A percentile compares a stretch with the other conserved stretches of the same genome.
Evolutionary conservation across 2,797 vertebrate genomes (phyloP).

Genomic region (Coendou prehensilis): DNA sequence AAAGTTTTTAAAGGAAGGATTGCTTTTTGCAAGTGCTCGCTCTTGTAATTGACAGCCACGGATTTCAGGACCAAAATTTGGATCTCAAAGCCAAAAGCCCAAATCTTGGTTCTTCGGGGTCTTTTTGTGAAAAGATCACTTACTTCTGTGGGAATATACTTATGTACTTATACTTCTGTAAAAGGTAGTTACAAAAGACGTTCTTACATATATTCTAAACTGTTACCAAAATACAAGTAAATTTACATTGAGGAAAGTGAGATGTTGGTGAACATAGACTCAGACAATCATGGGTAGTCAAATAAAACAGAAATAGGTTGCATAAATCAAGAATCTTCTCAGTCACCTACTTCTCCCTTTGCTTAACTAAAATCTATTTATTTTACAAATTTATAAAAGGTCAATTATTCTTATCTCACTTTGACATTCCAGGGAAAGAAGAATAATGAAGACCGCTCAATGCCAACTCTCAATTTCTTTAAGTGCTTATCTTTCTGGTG

Average conservation of each 20-base stretch:
- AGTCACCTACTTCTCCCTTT: neutral
- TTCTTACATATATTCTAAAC: neutral
- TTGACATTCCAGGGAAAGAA: constrained; percentile 20
- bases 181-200: neutral
- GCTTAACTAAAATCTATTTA: constrained; percentile 8
- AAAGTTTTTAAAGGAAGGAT: neutral
- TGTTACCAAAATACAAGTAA: neutral
- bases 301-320: neutral
- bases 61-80: neutral
- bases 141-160: neutral
- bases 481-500: neutral
- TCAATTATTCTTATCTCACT: constrained; percentile 51
- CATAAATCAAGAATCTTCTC: neutral
- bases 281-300: neutral
- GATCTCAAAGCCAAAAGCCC: neutral
- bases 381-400: constrained; percentile 51
- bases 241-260: neutral
- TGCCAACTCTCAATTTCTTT: neutral
- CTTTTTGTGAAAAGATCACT: neutral
- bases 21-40: neutral
- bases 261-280: neutral
- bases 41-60: neutral
- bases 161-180: neutral
- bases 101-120: neutral
- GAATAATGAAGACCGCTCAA: neutral